Percentiles rank a stretch among this genome's conserved stretches.
These are phyloP conservation scores for Lasioglossum malachurum DNA, from an alignment of 2,888 invertebrate genomes.

Conservation along the genomic window DNA sequence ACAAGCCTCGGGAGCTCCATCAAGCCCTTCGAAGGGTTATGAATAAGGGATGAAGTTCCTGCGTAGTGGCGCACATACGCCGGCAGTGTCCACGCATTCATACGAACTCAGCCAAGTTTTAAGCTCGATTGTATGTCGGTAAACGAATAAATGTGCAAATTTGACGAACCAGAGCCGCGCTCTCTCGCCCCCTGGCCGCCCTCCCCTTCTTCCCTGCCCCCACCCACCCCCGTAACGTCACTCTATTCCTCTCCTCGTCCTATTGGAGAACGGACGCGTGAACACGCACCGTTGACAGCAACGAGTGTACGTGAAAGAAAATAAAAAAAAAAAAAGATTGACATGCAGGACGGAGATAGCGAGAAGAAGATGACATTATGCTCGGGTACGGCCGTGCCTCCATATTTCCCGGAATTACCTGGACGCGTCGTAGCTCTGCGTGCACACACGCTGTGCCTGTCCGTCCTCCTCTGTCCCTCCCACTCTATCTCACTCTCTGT, in stretches of 20 bases:
- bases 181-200: constrained; percentile 36
- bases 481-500: neutral
- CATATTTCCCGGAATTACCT: constrained; percentile 41
- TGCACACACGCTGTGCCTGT: constrained; percentile 5
- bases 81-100: constrained; percentile 61
- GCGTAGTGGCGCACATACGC: constrained; percentile 58
- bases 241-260: constrained; percentile 22
- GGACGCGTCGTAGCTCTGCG: constrained; percentile 24
- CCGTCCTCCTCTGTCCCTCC: neutral
- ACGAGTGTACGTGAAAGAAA: constrained; percentile 41
- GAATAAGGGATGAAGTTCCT: constrained; percentile 78
- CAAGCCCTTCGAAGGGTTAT: constrained; percentile 75
- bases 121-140: constrained; percentile 77
- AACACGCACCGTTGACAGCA: constrained; percentile 46
- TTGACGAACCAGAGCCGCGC: constrained; percentile 73
- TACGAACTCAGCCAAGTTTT: constrained; percentile 71
- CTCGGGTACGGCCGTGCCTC: constrained; percentile 30
- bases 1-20: constrained; percentile 69
- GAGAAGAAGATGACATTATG: constrained; percentile 49
- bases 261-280: constrained; percentile 45
- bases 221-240: constrained; percentile 1
- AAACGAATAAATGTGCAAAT: constrained; percentile 84
- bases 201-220: neutral
- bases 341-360: neutral
- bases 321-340: constrained; percentile 25